Evolutionary conservation across 2,888 invertebrate species (phyloP), one percentile per base, ranked within the genome.

Genomic region (Athalia cordata): DNA sequence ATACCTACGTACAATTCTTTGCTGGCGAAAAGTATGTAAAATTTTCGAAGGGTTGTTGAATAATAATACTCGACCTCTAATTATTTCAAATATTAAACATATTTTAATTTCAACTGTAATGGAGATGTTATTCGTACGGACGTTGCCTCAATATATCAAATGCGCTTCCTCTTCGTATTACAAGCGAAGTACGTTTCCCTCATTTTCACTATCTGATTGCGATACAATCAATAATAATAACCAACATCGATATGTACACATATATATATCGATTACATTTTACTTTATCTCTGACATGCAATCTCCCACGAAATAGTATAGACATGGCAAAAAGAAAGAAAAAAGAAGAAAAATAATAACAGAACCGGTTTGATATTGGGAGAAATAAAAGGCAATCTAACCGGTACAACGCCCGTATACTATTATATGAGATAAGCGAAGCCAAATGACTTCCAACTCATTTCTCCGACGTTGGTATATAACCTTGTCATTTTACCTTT

Each of bases 1-100:
- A 66, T 66, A 29, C 29, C 29, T n/a, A 66, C 47, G 49, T 66
- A 13, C 13, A 7, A n/a, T 65, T 65, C 49, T 11, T 65, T 47
- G 47, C 4, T 65, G 29, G 29, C 29, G n/a, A 9, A 47, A 49
- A 9, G 7, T 65, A 49, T 49, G n/a, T 47, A 65, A 66, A 13
- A 49, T 66, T 66, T 66, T 4, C 8, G n/a, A 47, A 45, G 52
- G 52, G 7, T 52, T 52, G 11, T 11, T 45, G 47, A n/a, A 13
- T 6, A 49, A 13, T 49, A 47, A 49, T 64, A 49, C 49, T 66
- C 49, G 47, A 13, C 49, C 29, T 29, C 2, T 29, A 29, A 29
- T 29, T 29, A 29, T 29, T 29, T 29, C 2, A 29, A 29, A 29
- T 29, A 29, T 29, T 29, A 29, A 0, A 29, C 29, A 29, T 29